These are phyloP conservation scores for Isaurus tuberculatus DNA, from an alignment of 92 coral and sea anemone species.

Conservation along the genomic window DNA sequence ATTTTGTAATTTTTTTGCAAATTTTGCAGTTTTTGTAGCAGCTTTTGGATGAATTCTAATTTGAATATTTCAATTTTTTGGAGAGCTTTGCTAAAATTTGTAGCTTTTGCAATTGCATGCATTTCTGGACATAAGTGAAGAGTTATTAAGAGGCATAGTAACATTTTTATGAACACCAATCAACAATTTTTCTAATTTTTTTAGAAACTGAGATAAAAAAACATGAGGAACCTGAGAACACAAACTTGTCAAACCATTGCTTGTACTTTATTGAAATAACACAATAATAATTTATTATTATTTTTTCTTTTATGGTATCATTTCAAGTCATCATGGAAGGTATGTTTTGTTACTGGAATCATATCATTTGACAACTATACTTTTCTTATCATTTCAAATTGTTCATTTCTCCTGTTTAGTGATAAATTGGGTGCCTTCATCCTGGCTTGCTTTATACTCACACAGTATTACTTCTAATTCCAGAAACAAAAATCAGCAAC, in stretches of 20 bases:
- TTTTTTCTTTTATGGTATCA: slow-evolving; percentile 7
- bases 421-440: slow-evolving; percentile 6
- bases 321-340: slow-evolving; percentile 44
- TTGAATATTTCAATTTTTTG: no score
- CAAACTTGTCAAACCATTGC: slow-evolving; percentile 34
- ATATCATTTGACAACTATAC: slow-evolving; percentile 1
- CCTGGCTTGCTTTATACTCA: slow-evolving; percentile 12
- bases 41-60: no score
- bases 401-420: slow-evolving; percentile 27
- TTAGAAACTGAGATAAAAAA: slow-evolving; percentile 33
- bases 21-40: no score
- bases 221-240: neutral
- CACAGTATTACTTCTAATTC: slow-evolving; percentile 36
- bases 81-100: no score
- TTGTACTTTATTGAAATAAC: slow-evolving; percentile 32
- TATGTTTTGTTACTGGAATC: slow-evolving; percentile 34
- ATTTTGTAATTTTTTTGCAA: no score
- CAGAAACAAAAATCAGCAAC: slow-evolving; percentile 49
- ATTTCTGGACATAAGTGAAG: no score
- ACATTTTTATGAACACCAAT: no score
- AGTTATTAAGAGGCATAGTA: no score
- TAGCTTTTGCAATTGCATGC: no score
- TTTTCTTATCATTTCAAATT: slow-evolving; percentile 28
- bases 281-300: slow-evolving; percentile 20
- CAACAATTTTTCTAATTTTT: no score